phyloP scores from a whole-genome alignment of 2,113 vertebrate species.

The Piaya cayana region DNA sequence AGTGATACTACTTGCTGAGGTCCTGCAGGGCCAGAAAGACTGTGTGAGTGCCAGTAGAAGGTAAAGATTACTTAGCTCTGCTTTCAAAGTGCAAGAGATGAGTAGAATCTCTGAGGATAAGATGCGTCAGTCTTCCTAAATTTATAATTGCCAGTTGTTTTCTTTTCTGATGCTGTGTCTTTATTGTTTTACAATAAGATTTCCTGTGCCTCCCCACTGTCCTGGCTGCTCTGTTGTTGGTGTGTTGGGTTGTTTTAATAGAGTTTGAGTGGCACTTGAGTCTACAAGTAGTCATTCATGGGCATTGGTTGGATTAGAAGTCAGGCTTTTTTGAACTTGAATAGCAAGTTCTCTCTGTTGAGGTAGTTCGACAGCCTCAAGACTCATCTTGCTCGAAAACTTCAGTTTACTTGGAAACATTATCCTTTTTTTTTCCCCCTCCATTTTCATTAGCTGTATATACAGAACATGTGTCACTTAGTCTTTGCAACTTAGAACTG shows the following conservation, averaged over 20 bases:
- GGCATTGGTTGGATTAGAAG: constrained; percentile 23
- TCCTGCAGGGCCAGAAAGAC: neutral
- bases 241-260: neutral
- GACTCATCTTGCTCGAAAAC: neutral
- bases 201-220: neutral
- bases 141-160: neutral
- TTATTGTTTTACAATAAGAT: neutral
- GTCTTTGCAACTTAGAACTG: neutral
- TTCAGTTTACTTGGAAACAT: neutral
- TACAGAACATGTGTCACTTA: neutral
- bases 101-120: neutral
- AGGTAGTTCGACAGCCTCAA: neutral
- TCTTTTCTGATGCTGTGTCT: neutral
- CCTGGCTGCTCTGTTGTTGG: neutral
- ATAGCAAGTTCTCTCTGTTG: neutral
- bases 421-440: neutral
- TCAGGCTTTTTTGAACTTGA: constrained; percentile 12
- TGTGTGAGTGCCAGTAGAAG: neutral
- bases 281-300: neutral
- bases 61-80: neutral
- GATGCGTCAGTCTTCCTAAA: neutral
- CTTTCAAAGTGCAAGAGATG: rapidly evolving
- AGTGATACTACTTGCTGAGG: neutral
- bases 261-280: neutral
- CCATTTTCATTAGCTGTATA: neutral